Base-by-base conservation (phyloP, 2,888 invertebrate genomes). In the Hololepta plana region DNA sequence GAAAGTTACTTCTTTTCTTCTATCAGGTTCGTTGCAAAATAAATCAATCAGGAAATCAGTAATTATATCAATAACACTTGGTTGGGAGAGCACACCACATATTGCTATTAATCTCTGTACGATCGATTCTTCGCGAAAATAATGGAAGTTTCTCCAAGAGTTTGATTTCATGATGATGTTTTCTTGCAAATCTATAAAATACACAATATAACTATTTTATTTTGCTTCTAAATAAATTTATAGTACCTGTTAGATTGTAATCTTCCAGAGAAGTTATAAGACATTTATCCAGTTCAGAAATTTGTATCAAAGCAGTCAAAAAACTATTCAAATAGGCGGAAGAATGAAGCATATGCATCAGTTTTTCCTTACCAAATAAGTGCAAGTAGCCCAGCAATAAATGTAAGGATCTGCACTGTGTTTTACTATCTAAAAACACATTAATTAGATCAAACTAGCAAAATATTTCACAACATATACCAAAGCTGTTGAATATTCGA, bases 301-400 rank as follows among this genome's bases (percentile, higher is more conserved):
- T 55, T 13, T 62, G 57, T 20, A 70, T 45, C 17, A 74, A 46
- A 27, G 64, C 60, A 26, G 59, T 48, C 32, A 70, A 55, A 32
- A 77, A 57, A 29, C 61, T 55, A 32, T 62, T 59, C 35, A 72
- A 53, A 46, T 66, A 62, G 22, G 57, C 50, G 2, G 47, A 43
- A 2, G 60, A 61, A 31, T 62, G 53, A 21, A 81, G 54, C 13
- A 74, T 53, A 4, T 53, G 44, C 13, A 64, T 60, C 10, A 79
- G 53, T 33, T 63, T 60, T 38, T 63, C 57, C 9, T 58, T 49
- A 4, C 61, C 61, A 26, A 81, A 50, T 26, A 71, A 49, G 26
- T 55, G 50, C 7, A 80, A 42, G 47, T 79, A 76, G 3, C 79
- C 80, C 34, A 67, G 62, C 1, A 81, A 38, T 24, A 73, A 62